Base-by-base conservation (phyloP, 2,113 vertebrate genomes). In the Colossoma macropomum region DNA sequence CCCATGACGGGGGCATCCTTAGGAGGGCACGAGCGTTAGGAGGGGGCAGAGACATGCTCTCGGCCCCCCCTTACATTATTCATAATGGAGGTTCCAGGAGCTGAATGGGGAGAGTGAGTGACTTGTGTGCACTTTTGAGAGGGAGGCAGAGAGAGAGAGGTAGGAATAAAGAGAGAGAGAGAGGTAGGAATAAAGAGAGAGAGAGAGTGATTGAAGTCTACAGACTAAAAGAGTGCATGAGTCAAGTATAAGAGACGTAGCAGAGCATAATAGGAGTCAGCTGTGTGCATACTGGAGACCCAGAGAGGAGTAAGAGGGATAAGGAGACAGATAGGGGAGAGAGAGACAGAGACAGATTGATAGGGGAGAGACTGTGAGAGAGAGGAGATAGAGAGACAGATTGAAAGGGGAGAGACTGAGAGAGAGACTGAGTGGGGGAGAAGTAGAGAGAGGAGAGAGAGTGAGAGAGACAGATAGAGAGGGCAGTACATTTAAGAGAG, bases 71-170 rank as follows among this genome's bases (percentile, higher is more conserved):
- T 90, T 93, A 92, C 91, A 94, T 95, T 92, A 93, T 94, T 92
- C 92, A 93, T 94, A 90, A 93, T 92, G 90, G 85, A 88, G 93
- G 86, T 89, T 89, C 73, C 90, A 90, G 83, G 90, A 90, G 90
- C 93, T 94, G 93, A 95, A 95, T 95, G 94, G 93, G 94, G 94
- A 92, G 89, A 86, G 91, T 79, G 91, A 88, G 88, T 38, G 88
- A 90, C 91, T 91, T 88, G 90, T 87, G 93, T 92, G 93, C 91
- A 89, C 92, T 92, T 93, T 86, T 91, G 91, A 91, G 91, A 89
- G 89, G 50, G 89, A 82, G 23, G 65, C 89, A 75, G 88, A 87
- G 10, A 10, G 41, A 89, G 89, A 17, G 19, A 25, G 30, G 32
- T 45, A 10, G 10, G 30, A 32, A 34, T 13, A 69, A 30, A 30